These are phyloP conservation scores for Zapornia atra DNA, from an alignment of 2,113 vertebrate species.

Conservation along the genomic window DNA sequence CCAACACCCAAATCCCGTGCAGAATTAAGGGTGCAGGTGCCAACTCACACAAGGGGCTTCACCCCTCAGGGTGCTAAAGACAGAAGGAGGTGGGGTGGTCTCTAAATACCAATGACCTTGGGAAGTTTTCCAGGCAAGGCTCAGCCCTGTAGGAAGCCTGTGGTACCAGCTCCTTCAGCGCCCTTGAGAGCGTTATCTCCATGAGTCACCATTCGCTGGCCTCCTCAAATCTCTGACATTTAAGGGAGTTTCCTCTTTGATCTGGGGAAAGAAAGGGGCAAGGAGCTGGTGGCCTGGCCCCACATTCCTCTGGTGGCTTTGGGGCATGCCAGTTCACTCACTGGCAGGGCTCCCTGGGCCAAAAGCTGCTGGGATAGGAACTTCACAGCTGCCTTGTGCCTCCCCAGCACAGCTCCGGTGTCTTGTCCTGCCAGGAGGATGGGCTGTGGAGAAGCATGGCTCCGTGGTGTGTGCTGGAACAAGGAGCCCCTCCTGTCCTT, in stretches of 20 bases:
- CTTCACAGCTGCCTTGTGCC: neutral
- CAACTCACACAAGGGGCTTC: neutral
- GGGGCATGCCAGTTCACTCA: neutral
- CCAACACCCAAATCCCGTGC: neutral
- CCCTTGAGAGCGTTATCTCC: conserved; percentile 13
- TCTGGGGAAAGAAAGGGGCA: neutral
- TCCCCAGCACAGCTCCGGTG: neutral
- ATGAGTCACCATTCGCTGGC: neutral
- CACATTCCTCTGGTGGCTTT: neutral
- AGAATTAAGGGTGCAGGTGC: neutral
- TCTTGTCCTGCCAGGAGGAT: neutral
- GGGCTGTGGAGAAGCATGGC: neutral
- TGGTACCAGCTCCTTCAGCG: neutral
- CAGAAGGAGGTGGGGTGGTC: neutral
- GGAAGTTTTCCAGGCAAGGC: neutral
- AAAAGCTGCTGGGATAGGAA: neutral
- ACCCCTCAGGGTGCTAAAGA: neutral
- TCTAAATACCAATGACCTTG: neutral
- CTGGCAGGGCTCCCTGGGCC: neutral
- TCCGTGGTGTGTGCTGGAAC: neutral
- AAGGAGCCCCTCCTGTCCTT: neutral
- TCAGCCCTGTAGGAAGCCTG: neutral
- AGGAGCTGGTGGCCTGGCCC: neutral
- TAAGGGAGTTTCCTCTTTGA: neutral
- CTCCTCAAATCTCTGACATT: neutral